Conservation (phyloP, 53 echinoderm and acorn worm species). For the Luidia sarsii region DNA sequence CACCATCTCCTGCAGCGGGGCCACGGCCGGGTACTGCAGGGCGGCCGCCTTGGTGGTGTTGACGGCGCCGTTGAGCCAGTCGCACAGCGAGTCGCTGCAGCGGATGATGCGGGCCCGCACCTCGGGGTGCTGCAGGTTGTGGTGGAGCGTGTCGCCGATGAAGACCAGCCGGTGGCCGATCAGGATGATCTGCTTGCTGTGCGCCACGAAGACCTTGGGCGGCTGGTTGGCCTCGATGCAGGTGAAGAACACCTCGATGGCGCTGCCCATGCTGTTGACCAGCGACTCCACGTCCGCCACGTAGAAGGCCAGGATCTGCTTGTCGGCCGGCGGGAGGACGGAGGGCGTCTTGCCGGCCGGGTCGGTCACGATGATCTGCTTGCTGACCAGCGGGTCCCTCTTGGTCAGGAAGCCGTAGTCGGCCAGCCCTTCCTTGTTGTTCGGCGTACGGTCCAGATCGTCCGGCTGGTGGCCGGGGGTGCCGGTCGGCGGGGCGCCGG, state of each 20-base stretch:
- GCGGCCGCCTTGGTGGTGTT: conserved; percentile 93
- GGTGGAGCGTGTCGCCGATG: conserved; percentile 94
- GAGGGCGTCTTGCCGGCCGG: conserved; percentile 54
- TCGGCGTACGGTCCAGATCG: conserved; percentile 33
- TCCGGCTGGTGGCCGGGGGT: conserved; percentile 13
- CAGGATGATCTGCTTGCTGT: conserved; percentile 95
- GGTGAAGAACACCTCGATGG: conserved; percentile 90
- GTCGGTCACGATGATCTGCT: conserved; percentile 76
- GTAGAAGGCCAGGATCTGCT: conserved; percentile 85
- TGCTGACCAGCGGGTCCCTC: conserved; percentile 48
- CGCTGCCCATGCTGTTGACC: conserved; percentile 73
- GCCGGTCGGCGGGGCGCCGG: conserved; percentile 8
- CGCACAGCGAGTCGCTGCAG: conserved; percentile 85
- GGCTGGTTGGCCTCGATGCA: conserved; percentile 94
- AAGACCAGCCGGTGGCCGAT: conserved; percentile 95
- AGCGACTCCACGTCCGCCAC: conserved; percentile 76
- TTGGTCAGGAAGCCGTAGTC: conserved; percentile 88
- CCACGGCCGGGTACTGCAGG: conserved; percentile 88
- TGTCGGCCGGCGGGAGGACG: conserved; percentile 68
- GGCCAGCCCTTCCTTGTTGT: conserved; percentile 48
- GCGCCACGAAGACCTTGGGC: conserved; percentile 95
- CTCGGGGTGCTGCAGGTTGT: conserved; percentile 73
- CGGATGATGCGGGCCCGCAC: conserved; percentile 74
- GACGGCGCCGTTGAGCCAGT: conserved; percentile 84
- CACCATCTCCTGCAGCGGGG: conserved; percentile 94